Evolutionary conservation across 23 tunicate genomes (phyloP).

Genomic region (Halocynthia roretzi): DNA sequence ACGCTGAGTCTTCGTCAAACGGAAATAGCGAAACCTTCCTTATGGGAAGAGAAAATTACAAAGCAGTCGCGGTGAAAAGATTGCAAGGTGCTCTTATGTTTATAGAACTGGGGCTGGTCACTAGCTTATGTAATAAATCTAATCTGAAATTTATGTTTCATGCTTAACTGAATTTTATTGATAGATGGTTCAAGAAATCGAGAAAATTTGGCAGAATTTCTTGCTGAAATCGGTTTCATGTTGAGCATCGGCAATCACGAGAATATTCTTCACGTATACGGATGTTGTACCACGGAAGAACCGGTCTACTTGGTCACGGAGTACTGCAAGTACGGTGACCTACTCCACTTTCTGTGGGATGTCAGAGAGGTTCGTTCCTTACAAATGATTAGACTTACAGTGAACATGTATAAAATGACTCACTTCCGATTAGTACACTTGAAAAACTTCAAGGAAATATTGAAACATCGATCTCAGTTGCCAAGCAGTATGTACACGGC

Average conservation of each 20-base stretch:
- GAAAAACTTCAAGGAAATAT: too few species aligned
- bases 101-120: too few species aligned
- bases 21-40: background rate
- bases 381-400: too few species aligned
- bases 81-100: slow-evolving; percentile 19
- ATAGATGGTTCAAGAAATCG: slow-evolving; percentile 35
- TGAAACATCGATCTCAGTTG: too few species aligned
- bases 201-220: slow-evolving; percentile 25
- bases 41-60: background rate
- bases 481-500: too few species aligned
- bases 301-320: slow-evolving; percentile 54
- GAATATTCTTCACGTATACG: slow-evolving; percentile 39
- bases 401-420: too few species aligned
- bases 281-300: slow-evolving; percentile 61
- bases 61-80: slow-evolving; percentile 34
- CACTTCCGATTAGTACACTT: too few species aligned
- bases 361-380: slow-evolving; percentile 43
- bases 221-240: slow-evolving; percentile 64
- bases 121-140: background rate
- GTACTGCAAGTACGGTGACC: slow-evolving; percentile 55
- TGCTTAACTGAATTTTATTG: background rate
- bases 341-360: slow-evolving; percentile 56
- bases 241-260: slow-evolving; percentile 57
- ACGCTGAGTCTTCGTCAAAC: background rate
- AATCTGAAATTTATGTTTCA: background rate